Base-by-base conservation (phyloP, 2,888 invertebrate genomes). In the Hoplodrina ambigua region DNA sequence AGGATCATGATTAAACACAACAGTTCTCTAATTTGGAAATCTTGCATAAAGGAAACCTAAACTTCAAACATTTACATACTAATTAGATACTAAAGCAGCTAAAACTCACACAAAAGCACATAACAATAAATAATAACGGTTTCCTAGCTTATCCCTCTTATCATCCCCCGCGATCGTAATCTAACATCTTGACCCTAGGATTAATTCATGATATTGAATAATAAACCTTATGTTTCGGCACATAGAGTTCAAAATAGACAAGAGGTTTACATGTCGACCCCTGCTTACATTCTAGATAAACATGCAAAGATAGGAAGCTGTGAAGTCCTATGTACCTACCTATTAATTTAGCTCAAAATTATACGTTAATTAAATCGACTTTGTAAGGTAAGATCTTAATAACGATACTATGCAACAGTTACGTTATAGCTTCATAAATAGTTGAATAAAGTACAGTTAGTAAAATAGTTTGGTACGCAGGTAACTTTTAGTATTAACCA, bases 291-390 rank as follows among this genome's bases (percentile, higher is more conserved):
- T 58, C 54, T 41, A 17, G 60, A 75, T 77, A 33, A 58, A 33
- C 50, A 58, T 20, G 25, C 46, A 33, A 33, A 74, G 69, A 80
- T 80, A 69, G n/a, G 17, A 19, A 58, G 11, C 30, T 52, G 17
- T 11, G 25, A 52, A 55, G 13, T 50, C n/a, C 53, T 25, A 53
- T 49, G 61, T 69, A 50, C 1, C 19, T 20, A 50, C 41, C 46
- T 46, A n/a, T 30, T 54, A 15, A 53, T 55, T 57, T 64, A 58
- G 37, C 44, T 58, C 54, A 55, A 75, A 60, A 70, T 75, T 70
- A 75, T 52, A 30, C 75, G 54, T 80, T 78, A 65, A 80, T 80
- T 78, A 78, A 75, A 54, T 53, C 59, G 77, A 69, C 41, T 79
- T 79, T 65, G 65, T 65, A 75, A 49, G 37, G 15, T 52, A 20